Percentiles rank a stretch among this genome's conserved stretches.
These are phyloP conservation scores for Menura novaehollandiae DNA, from an alignment of 2,113 vertebrate genomes.

Conservation along the genomic window DNA sequence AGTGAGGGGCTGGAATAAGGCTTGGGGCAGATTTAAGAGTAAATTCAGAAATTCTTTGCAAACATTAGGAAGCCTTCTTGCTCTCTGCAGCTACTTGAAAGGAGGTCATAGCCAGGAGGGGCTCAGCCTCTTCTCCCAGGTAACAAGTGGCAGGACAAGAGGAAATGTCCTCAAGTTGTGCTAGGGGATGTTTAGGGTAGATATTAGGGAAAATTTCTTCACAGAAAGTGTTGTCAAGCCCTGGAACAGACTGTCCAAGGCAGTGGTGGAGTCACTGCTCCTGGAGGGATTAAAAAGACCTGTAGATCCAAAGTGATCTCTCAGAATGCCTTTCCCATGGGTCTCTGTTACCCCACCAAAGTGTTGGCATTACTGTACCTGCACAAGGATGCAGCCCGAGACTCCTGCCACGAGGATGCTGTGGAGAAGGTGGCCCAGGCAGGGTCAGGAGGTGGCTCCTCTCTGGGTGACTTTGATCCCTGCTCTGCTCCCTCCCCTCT, in stretches of 20 bases:
- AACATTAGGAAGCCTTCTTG: not conserved
- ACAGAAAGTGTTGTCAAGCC: not conserved
- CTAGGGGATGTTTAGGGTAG: not conserved
- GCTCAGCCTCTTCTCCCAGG: not conserved
- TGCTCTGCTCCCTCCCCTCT: not conserved
- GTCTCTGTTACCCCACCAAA: not conserved
- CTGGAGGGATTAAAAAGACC: not conserved
- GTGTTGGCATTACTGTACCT: rapidly evolving
- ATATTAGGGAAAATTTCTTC: not conserved
- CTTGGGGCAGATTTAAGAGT: not conserved
- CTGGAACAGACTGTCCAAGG: not conserved
- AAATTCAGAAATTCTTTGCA: not conserved
- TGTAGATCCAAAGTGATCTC: rapidly evolving
- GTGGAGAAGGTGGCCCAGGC: not conserved
- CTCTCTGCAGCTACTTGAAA: not conserved
- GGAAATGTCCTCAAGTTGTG: not conserved
- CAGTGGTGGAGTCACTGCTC: not conserved
- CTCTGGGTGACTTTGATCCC: not conserved
- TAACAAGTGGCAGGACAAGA: not conserved
- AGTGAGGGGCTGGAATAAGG: not conserved
- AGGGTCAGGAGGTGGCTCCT: not conserved
- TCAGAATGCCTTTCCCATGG: not conserved
- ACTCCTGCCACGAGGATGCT: rapidly evolving
- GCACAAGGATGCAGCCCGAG: rapidly evolving
- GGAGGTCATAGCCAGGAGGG: not conserved